Base-by-base conservation (phyloP, 2,888 invertebrate species). In the Lathronympha strigana region DNA sequence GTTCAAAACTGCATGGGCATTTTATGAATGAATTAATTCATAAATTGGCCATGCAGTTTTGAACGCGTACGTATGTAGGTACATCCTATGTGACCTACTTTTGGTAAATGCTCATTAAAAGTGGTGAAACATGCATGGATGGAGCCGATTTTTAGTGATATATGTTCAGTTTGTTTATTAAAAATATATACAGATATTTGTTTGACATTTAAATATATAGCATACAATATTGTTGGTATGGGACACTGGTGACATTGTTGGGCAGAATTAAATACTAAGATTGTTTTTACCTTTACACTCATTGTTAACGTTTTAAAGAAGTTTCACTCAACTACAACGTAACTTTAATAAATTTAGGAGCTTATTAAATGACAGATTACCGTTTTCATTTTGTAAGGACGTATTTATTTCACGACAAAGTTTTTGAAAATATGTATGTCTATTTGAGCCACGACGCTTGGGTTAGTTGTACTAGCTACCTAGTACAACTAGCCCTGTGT, bases 91-190 rank as follows among this genome's bases (percentile, higher is more conserved):
- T n/a, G n/a, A n/a, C n/a, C n/a, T n/a, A n/a, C n/a, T n/a, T n/a
- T n/a, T n/a, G n/a, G n/a, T n/a, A n/a, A n/a, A n/a, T n/a, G 5
- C 31, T 31, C 9, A 6, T 33, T 33, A 11, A 9, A 21, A 55
- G 55, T 55, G 43, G 43, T 43, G 57, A 43, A 57, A 31, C 43
- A 21, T 23, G n/a, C n/a, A 36, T 38, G 33, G 31, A 33, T 38
- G 3, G 15, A n/a, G n/a, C 19, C 1, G 17, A n/a, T 55, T 28
- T 31, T 36, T 36, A 36, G 21, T 36, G 31, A 31, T 43, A 55
- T 55, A 28, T 57, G n/a, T 43, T 45, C 43, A 43, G 55, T 57
- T 43, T 19, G 43, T 57, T 31, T 19, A 45, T 57, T 31, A 4
- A 43, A 55, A 8, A 19, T 40, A 25, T 54, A 25, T 40, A 19